Evolutionary conservation across 2,113 vertebrate species (phyloP).

Genomic region (Mandrillus leucophaeus): DNA sequence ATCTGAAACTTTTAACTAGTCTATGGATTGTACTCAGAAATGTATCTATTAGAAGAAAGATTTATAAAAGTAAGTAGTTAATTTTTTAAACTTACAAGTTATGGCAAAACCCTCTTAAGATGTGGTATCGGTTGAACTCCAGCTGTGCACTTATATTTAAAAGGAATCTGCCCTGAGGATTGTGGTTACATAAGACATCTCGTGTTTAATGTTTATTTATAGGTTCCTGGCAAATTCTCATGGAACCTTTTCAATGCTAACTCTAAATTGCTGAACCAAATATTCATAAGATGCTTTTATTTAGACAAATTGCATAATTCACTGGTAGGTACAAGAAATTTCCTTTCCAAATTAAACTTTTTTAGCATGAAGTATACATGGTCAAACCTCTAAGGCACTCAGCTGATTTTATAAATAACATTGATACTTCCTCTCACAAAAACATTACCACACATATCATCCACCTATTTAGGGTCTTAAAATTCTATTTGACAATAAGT

Average conservation of each 20-base stretch:
- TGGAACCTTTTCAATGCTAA: constrained; percentile 76
- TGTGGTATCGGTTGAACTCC: constrained; percentile 27
- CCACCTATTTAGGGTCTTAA: neutral
- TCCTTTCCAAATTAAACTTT: constrained; percentile 66
- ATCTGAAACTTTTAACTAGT: neutral
- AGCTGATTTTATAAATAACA: neutral
- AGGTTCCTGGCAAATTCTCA: constrained; percentile 80
- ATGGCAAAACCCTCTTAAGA: constrained; percentile 62
- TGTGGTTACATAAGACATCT: constrained; percentile 76
- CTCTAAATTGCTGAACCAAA: constrained; percentile 74
- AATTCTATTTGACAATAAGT: neutral
- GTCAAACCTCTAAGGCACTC: constrained; percentile 74
- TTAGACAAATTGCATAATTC: constrained; percentile 81
- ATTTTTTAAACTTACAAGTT: constrained; percentile 48
- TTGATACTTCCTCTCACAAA: neutral
- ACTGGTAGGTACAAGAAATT: constrained; percentile 68
- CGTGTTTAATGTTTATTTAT: constrained; percentile 82
- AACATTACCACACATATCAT: neutral
- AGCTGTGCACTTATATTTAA: constrained; percentile 79
- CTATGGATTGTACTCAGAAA: neutral
- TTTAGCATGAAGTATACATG: constrained; percentile 67
- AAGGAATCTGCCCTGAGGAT: constrained; percentile 74
- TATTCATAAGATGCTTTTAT: constrained; percentile 73
- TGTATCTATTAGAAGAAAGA: neutral
- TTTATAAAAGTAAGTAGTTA: constrained; percentile 38